A percentile compares a stretch with the other conserved stretches of the same genome.
These are phyloP conservation scores for Pemphredon lugubris DNA, from an alignment of 2,888 invertebrate genomes.

Conservation along the genomic window DNA sequence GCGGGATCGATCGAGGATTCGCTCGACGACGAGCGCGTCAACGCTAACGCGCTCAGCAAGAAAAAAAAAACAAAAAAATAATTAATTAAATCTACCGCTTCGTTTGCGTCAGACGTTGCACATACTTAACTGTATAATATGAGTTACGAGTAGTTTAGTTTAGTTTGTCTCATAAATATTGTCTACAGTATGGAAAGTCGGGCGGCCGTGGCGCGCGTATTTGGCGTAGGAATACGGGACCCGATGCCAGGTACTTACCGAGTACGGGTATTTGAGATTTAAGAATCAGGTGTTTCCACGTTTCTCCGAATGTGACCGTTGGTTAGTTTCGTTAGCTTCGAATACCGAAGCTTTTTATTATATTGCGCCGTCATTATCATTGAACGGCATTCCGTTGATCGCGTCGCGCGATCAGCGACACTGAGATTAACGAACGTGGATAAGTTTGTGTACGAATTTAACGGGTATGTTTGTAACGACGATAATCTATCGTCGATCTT, in stretches of 20 bases:
- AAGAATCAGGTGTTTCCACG: background rate
- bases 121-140: conserved; percentile 69
- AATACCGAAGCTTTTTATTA: too few relatives aligned
- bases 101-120: conserved; percentile 64
- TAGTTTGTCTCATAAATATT: conserved; percentile 80
- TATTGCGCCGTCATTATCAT: too few relatives aligned
- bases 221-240: conserved; percentile 79
- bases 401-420: too few relatives aligned
- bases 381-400: too few relatives aligned
- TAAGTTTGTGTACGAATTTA: too few relatives aligned
- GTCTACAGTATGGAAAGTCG: conserved; percentile 80
- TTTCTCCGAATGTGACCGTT: background rate
- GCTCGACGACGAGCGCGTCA: conserved; percentile 9
- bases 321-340: background rate
- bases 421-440: too few relatives aligned
- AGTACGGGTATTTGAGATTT: conserved; percentile 47
- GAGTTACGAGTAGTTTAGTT: conserved; percentile 73
- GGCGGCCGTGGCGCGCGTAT: conserved; percentile 77
- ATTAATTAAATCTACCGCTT: conserved; percentile 63
- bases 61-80: too few relatives aligned
- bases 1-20: conserved; percentile 34
- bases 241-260: conserved; percentile 65
- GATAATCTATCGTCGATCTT: too few relatives aligned
- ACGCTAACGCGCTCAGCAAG: conserved; percentile 10
- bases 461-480: too few relatives aligned